These are phyloP conservation scores for Chloromyia formosa DNA, from an alignment of 2,888 invertebrate genomes.

Conservation along the genomic window DNA sequence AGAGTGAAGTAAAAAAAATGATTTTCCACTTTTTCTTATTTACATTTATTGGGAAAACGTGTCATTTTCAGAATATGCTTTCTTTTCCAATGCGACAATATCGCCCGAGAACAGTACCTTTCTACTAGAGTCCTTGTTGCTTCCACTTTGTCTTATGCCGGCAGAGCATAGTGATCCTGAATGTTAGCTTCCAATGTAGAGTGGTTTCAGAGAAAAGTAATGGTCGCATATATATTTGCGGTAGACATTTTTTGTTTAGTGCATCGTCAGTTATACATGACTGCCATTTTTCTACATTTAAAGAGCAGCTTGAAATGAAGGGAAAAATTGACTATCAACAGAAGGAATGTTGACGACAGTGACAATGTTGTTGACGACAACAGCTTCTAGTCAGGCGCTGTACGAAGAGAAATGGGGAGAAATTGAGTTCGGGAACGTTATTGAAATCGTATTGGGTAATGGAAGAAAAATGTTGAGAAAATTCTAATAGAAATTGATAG, in stretches of 20 bases:
- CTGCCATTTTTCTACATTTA: conserved; percentile 2
- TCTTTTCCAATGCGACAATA: not conserved
- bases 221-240: too few relatives aligned
- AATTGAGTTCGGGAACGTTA: too few relatives aligned
- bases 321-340: conserved; percentile 1
- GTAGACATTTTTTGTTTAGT: conserved; percentile 12
- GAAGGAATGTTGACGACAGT: too few relatives aligned
- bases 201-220: too few relatives aligned
- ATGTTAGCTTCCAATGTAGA: too few relatives aligned
- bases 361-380: too few relatives aligned
- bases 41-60: conserved; percentile 39
- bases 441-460: too few relatives aligned
- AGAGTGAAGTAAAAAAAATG: conserved; percentile 3
- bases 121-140: not conserved
- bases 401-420: too few relatives aligned
- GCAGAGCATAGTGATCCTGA: too few relatives aligned
- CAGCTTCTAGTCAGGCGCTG: too few relatives aligned
- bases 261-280: not conserved
- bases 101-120: not conserved
- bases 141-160: not conserved
- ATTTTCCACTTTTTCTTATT: conserved; percentile 31
- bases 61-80: conserved; percentile 22
- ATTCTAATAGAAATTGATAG: too few relatives aligned
- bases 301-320: not conserved
- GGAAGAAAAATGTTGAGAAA: too few relatives aligned